Base-by-base conservation (phyloP, 2,888 invertebrate genomes). In the Bellardia pandia region DNA sequence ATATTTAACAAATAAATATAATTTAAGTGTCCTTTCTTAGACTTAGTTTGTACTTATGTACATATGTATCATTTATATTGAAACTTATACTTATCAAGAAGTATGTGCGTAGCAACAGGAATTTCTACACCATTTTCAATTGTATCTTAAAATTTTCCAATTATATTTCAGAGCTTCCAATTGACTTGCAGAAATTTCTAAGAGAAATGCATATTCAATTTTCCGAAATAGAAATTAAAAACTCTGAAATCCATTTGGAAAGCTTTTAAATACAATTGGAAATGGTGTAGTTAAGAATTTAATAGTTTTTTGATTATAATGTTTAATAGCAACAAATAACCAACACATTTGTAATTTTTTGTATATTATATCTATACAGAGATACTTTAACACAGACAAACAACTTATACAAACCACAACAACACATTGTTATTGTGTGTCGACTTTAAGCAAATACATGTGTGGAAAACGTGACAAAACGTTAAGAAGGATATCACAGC, bases 381-480 rank as follows among this genome's bases (percentile, higher is more conserved):
- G 5, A 51, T 7, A 14, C 14, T 14, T 51, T 13, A 13, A 51
- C 51, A n/a, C 51, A n/a, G 45, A 11, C 45, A 45, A 45, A 45
- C 9, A 58, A 69, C 37, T n/a, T 2, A 60, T 5, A 66, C 66
- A 7, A 56, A 5, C 2, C 0, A 40, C 23, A 45, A 58, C 45
- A 42, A 16, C 14, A 51, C 13, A 42, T 40, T 64, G 3, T 42
- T 30, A 3, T 30, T 68, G 11, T 23, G 40, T 53, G 53, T 78
- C 51, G 68, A 69, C 85, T 68, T 75, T 60, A 79, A 74, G 78
- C 51, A 79, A 56, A 85, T 75, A 68, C 78, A 78, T 85, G 68
- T 68, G 42, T 14, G 77, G n/a, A 74, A 84, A 87, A 85, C 85
- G 86, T 87, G 86, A 87, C 86, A 87, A 87, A 85, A 68, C 69